A percentile compares a stretch with the other conserved stretches of the same genome.
phyloP scores from a whole-genome alignment of 1,140 invertebrate species.

The Rhynchophorus ferrugineus region DNA sequence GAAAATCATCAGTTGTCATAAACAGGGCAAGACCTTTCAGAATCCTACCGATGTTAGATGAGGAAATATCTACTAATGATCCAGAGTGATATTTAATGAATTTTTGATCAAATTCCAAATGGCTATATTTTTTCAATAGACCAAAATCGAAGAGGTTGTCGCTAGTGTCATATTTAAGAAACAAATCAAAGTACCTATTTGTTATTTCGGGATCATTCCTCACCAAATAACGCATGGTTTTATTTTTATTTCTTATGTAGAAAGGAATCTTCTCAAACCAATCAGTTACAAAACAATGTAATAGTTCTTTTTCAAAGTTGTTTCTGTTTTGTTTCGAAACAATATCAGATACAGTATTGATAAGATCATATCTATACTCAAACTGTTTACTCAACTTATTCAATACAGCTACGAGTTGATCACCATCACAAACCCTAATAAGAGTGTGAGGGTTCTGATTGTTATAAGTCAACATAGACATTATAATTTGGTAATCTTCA shows the following conservation, averaged over 20 bases:
- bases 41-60: no score
- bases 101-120: constrained; percentile 10
- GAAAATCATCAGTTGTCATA: constrained; percentile 4
- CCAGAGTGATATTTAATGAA: no score
- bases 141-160: not conserved
- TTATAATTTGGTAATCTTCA: not conserved
- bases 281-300: constrained; percentile 1
- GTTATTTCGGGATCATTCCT: constrained; percentile 2
- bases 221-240: not conserved
- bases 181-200: not conserved
- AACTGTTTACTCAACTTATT: not conserved
- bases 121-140: constrained; percentile 10
- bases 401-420: not conserved
- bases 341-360: not conserved
- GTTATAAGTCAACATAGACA: not conserved
- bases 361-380: not conserved
- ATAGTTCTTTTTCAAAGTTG: not conserved
- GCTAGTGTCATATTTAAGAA: not conserved
- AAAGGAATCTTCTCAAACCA: not conserved
- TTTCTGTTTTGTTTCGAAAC: constrained; percentile 7
- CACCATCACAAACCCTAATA: not conserved
- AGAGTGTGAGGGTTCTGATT: not conserved
- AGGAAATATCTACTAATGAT: no score
- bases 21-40: no score
- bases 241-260: not conserved